Percentiles rank a stretch among this genome's conserved stretches.
phyloP scores from a whole-genome alignment of 2,888 invertebrate species.

The Campopleginae sp. region DNA sequence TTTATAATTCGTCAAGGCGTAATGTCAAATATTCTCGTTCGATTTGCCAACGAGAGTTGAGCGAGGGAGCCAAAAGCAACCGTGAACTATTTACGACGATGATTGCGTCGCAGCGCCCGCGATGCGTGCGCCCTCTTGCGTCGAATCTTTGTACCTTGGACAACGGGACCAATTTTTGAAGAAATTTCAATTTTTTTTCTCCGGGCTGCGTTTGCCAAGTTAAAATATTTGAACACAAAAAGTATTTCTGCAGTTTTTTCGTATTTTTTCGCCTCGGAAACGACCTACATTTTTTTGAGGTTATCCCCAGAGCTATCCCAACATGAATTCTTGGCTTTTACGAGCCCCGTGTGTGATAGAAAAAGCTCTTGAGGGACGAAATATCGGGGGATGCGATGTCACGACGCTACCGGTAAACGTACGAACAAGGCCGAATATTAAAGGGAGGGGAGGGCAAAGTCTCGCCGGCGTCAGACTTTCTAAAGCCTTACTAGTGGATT shows the following conservation, averaged over 20 bases:
- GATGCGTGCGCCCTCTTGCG: neutral
- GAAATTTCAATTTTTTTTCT: neutral
- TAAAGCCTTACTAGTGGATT: constrained; percentile 69
- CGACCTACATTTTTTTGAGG: neutral
- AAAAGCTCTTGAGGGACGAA: neutral
- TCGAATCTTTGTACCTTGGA: neutral
- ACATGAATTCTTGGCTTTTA: neutral
- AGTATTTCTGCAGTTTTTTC: neutral
- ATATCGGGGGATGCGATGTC: neutral
- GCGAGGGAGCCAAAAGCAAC: neutral
- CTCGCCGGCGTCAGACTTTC: neutral
- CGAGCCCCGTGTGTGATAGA: neutral
- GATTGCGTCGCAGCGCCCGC: neutral
- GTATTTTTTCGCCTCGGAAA: neutral
- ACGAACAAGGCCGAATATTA: neutral
- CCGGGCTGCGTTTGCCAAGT: no score
- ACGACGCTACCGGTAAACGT: neutral
- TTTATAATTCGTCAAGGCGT: neutral
- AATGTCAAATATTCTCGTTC: neutral
- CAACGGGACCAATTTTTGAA: neutral
- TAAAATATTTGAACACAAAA: neutral
- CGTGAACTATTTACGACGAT: constrained; percentile 3
- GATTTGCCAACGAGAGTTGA: neutral
- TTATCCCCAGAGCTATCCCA: neutral
- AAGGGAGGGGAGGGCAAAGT: neutral